Evolutionary conservation across 2,113 vertebrate genomes (phyloP), one percentile per base, ranked within the genome.

Genomic region (Regulus satrapa): DNA sequence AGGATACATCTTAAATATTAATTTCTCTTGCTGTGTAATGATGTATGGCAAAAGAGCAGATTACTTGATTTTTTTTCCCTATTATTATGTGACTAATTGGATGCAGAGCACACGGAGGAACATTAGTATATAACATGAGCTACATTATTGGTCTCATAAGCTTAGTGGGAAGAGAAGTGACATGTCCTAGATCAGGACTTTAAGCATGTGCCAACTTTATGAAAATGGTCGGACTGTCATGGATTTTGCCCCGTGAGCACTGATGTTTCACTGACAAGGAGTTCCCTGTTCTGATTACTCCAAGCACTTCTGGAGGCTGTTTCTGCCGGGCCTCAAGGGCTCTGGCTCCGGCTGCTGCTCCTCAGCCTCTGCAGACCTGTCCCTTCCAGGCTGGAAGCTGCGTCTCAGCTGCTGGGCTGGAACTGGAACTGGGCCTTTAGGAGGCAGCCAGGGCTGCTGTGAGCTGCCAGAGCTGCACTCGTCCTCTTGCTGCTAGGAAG

Each of bases 281-380:
- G 23, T 28, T 75, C 40, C 24, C 25, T 72, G n/a, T 36, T 78
- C 25, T 59, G 51, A 78, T 93, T 54, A 59, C 61, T 68, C 34
- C 0, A 3, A 63, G 73, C 34, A 14, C 16, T 69, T 23, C 63
- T 93, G 61, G 13, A 51, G 55, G 48, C 56, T 58, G 23, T 64
- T 94, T 81, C 31, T 2, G 15, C 31, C 23, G 52, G 55, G 24
- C 38, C 19, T 9, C 0, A 0, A 40, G 54, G n/a, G 15, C 40
- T 79, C 21, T 2, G 1, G 46, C 36, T 75, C 34, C 2, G 0
- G 5, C 24, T 82, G 5, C n/a, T 16, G 62, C 45, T 40, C 18
- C 36, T 52, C 31, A 38, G 76, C 29, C 0, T 0, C 66, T 8
- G 13, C 49, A 74, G 85, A 64, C 3, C 36, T 56, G 54, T 89